Conservation (phyloP, 2,888 invertebrate genomes). For the Trichogramma dendrolimi region DNA sequence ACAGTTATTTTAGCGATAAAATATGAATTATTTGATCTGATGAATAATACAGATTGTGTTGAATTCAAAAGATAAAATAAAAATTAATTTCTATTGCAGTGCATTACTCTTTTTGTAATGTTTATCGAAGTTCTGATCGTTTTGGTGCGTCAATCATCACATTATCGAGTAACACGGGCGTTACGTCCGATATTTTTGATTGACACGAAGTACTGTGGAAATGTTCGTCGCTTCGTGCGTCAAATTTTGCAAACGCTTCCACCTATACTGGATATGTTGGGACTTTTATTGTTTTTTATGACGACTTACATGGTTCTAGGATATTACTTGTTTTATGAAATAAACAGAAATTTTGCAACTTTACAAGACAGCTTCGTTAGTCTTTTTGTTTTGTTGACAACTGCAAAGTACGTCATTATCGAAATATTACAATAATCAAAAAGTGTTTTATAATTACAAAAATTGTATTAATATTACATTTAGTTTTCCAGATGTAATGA, state of each 20-base stretch:
- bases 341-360: constrained; percentile 75
- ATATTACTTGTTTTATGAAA: constrained; percentile 75
- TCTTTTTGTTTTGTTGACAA: constrained; percentile 84
- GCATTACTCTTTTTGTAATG: constrained; percentile 73
- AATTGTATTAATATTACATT: constrained; percentile 35
- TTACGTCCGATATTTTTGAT: constrained; percentile 83
- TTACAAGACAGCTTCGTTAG: constrained; percentile 80
- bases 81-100: constrained; percentile 53
- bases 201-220: constrained; percentile 79
- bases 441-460: constrained; percentile 4
- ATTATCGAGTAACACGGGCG: constrained; percentile 83
- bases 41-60: neutral
- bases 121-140: constrained; percentile 77
- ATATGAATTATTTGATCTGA: neutral
- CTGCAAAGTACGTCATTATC: constrained; percentile 72
- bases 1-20: neutral
- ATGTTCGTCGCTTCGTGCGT: constrained; percentile 69
- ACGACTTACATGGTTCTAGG: constrained; percentile 78
- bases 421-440: constrained; percentile 5
- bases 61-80: neutral
- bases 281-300: constrained; percentile 78
- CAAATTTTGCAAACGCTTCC: constrained; percentile 83
- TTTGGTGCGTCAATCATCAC: constrained; percentile 74
- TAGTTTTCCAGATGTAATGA: constrained; percentile 90
- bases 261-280: constrained; percentile 83